Base-by-base conservation (phyloP, 2,113 vertebrate species). In the Apteryx owenii region DNA sequence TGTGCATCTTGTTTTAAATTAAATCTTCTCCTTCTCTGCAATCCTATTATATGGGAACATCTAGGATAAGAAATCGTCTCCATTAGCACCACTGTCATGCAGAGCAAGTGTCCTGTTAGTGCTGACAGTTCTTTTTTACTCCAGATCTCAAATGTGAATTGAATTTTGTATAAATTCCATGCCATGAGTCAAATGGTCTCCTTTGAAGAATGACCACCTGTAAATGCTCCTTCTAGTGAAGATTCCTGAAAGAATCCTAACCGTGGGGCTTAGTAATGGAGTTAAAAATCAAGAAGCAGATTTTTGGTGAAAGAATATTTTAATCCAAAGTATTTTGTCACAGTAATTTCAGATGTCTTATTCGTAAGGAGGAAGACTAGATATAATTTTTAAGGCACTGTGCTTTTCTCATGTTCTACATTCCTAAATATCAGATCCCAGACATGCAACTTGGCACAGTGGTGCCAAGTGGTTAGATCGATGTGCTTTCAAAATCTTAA, bases 161-260 rank as follows among this genome's bases (percentile, higher is more conserved):
- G 87, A 94, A 95, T 96, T 95, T 93, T 91, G 61, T 89, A 93
- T 85, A 91, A 94, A 96, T 93, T 96, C 95, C 94, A 89, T 93
- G 66, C 78, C 93, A 87, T 1, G 31, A 73, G 44, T 96, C 85
- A 94, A 95, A 95, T 94, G 76, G 81, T 91, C 66, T 91, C 25
- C n/a, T 62, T 65, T 85, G 78, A 88, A 96, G 87, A 77, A 94
- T 33, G 87, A 65, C 84, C 95, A 82, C 66, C 29, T 88, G 28
- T 94, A 94, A 54, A 85, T 26, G 18, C 42, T 82, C 21, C 33
- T 93, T 93, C 91, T 77, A 93, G 66, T 70, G 58, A 64, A 80
- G 58, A 91, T 38, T 89, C 78, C 85, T 97, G 58, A 91, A 97
- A 96, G 70, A 89, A 76, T 96, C 85, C 44, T 33, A 77, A 19